phyloP scores from a whole-genome alignment of 2,113 vertebrate species.

The Plotosus lineatus region DNA sequence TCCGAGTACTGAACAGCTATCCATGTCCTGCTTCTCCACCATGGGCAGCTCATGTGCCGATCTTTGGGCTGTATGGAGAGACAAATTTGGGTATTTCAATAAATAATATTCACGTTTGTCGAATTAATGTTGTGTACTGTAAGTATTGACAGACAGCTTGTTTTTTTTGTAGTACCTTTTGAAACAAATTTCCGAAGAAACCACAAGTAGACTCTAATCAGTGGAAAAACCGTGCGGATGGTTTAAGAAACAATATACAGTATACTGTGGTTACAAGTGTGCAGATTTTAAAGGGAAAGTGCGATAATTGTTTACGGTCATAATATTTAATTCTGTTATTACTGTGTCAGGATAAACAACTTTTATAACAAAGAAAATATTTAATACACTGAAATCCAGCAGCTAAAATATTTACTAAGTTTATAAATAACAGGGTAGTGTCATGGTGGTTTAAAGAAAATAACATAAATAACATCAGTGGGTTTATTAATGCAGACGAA shows the following conservation, averaged over 20 bases:
- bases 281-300: neutral
- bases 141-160: neutral
- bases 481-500: too few relatives aligned
- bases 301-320: too few relatives aligned
- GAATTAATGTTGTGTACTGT: neutral
- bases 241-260: neutral
- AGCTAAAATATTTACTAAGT: neutral
- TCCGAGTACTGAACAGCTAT: constrained; percentile 89
- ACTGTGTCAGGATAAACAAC: neutral
- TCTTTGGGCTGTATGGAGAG: constrained; percentile 82
- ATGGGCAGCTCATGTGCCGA: constrained; percentile 97
- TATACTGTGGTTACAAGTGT: neutral
- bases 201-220: neutral
- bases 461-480: too few relatives aligned
- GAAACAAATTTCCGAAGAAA: neutral
- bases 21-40: constrained; percentile 95
- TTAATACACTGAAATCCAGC: neutral
- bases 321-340: neutral
- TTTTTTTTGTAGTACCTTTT: neutral
- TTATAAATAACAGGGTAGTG: too few relatives aligned
- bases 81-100: constrained; percentile 36
- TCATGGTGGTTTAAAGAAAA: too few relatives aligned
- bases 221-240: neutral
- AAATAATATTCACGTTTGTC: neutral
- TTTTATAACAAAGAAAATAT: neutral